Base-by-base conservation (phyloP, 2,113 vertebrate species). In the Carettochelys insculpta region DNA sequence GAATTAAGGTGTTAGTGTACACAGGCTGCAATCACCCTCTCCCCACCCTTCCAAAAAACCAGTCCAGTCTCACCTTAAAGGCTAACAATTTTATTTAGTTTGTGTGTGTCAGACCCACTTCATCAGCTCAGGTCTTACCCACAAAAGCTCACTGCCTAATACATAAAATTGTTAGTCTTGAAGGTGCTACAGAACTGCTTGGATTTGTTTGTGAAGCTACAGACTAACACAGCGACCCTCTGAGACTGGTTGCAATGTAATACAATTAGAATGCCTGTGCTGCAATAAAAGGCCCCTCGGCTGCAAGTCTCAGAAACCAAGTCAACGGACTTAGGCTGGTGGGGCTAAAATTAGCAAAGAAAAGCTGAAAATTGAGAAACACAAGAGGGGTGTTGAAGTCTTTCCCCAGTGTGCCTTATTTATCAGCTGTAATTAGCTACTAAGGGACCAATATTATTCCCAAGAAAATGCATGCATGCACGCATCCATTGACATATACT, bases 1-100 rank as follows among this genome's bases (percentile, higher is more conserved):
- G 1, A 0, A 1, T 25, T 0, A 1, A 52, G 4, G 5, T 43
- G 31, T 61, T 22, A 34, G 53, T 53, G 77, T 29, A 20, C 73
- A 52, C 51, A 48, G 20, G 3, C 31, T n/a, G n/a, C n/a, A n/a
- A n/a, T n/a, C n/a, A n/a, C n/a, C n/a, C n/a, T n/a, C n/a, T n/a
- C n/a, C n/a, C n/a, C n/a, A n/a, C n/a, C n/a, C n/a, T n/a, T n/a
- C n/a, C n/a, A n/a, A n/a, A n/a, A n/a, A n/a, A n/a, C n/a, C n/a
- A n/a, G n/a, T n/a, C n/a, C n/a, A n/a, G n/a, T n/a, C n/a, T n/a
- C n/a, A n/a, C n/a, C n/a, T n/a, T n/a, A n/a, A n/a, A n/a, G n/a
- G n/a, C n/a, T n/a, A n/a, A n/a, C n/a, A n/a, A n/a, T n/a, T n/a
- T n/a, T n/a, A n/a, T n/a, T n/a, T n/a, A n/a, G n/a, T n/a, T n/a